Percentiles rank a stretch among this genome's conserved stretches.
These are phyloP conservation scores for Ochropleura leucogaster DNA, from an alignment of 2,888 invertebrate genomes.

Conservation along the genomic window DNA sequence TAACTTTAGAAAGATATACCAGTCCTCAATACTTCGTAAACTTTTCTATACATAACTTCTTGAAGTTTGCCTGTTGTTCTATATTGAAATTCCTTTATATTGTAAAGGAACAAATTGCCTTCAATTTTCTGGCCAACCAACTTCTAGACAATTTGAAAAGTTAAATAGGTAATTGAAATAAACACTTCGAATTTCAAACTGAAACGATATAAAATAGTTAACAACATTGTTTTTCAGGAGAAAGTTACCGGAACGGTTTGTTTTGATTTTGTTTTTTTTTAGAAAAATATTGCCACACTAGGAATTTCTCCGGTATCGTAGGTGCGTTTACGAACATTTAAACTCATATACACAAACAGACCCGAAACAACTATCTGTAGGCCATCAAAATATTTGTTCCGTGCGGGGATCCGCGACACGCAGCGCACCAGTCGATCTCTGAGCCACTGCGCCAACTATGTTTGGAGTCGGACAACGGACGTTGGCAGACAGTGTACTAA, in stretches of 20 bases:
- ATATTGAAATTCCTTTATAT: background rate
- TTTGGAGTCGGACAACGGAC: background rate
- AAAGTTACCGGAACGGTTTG: background rate
- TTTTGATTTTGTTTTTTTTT: too few relatives aligned
- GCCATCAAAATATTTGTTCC: too few relatives aligned
- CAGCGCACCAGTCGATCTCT: too few relatives aligned
- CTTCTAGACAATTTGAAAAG: background rate
- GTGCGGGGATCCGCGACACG: too few relatives aligned
- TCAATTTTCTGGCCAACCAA: background rate
- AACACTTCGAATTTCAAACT: background rate
- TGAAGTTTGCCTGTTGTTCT: background rate
- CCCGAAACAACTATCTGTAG: too few relatives aligned
- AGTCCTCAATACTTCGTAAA: background rate
- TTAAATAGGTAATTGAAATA: background rate
- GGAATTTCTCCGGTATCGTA: too few relatives aligned
- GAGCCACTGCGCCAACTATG: too few relatives aligned
- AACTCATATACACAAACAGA: too few relatives aligned
- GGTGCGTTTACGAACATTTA: too few relatives aligned
- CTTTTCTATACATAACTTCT: background rate
- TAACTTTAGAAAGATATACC: background rate
- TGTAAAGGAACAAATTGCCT: background rate
- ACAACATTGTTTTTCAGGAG: background rate
- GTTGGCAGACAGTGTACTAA: background rate
- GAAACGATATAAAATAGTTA: background rate
- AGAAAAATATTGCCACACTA: too few relatives aligned